Evolutionary conservation across 37 sponge, comb jelly and placozoan genomes (phyloP), one percentile per base, ranked within the genome.

Genomic region (Geodia barretti): DNA sequence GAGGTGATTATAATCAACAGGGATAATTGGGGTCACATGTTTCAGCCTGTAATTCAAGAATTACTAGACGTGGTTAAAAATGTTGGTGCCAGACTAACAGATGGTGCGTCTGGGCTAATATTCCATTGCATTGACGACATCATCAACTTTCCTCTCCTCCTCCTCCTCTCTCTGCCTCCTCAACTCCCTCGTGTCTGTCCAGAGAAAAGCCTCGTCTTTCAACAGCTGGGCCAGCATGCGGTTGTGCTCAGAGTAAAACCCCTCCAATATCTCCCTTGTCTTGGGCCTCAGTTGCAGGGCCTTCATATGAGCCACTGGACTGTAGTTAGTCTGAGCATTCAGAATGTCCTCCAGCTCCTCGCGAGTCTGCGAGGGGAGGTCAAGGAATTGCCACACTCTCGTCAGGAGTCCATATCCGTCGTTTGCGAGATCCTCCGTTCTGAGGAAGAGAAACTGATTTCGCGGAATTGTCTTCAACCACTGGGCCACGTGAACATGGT

Each of bases 391-490:
- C 87, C 87, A 86, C 54, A 86, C 80, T 25, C 40, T 47, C 37
- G 65, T 25, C 42, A 86, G 36, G 19, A 73, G 31, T 23, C 23
- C 17, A 66, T 68, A 73, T 21, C 73, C 73, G 26, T 80, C 80
- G 23, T 3, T 47, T 26, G 74, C 65, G 74, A 86, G 14, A 2
- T 87, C 83, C 26, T 87, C 88, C 29, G 77, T 76, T 29, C 77
- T 67, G 19, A 87, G 77, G 37, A 87, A 82, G 36, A 87, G 76
- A 26, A 87, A 76, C 82, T 76, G 82, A 24, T 76, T 34, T 39
- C 70, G 70, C 29, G 88, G 77, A 32, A 87, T 38, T 36, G 59
- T 60, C 21, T 54, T 42, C 28, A 87, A 37, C 88, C 88, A 87
- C 41, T 62, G 73, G 1, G 25, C n/a, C 0, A 87, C 33, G 77